Conservation (phyloP, 2,888 invertebrate genomes). For the Nephrotoma flavescens region DNA sequence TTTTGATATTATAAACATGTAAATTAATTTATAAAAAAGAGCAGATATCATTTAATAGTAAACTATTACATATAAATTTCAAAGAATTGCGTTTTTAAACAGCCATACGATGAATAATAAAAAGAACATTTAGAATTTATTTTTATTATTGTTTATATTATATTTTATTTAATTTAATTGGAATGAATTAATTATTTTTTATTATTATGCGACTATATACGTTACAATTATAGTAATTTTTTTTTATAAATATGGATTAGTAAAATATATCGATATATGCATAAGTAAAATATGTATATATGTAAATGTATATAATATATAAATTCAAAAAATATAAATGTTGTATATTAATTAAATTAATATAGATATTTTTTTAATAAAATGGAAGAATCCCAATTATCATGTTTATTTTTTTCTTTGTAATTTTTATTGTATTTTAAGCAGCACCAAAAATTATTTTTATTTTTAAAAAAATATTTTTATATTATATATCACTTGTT, state of each 20-base stretch:
- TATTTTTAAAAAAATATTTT: neutral
- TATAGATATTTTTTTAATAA: neutral
- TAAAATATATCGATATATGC: neutral
- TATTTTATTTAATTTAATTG: neutral
- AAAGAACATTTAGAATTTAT: neutral
- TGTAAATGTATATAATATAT: neutral
- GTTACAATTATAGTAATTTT: neutral
- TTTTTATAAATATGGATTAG: neutral
- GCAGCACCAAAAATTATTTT: neutral
- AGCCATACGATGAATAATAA: neutral
- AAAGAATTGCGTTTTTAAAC: neutral
- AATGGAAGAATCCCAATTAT: neutral
- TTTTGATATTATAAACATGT: neutral
- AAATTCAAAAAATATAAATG: neutral
- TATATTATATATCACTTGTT: neutral
- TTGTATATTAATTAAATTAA: neutral
- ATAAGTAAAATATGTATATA: neutral
- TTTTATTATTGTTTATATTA: neutral
- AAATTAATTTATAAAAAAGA: neutral
- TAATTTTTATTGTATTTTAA: neutral
- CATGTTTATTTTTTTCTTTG: neutral
- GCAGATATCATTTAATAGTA: neutral
- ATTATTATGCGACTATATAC: neutral
- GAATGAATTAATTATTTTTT: neutral
- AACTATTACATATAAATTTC: neutral